These are phyloP conservation scores for Seira ritae DNA, from an alignment of 2,888 invertebrate species.

Conservation along the genomic window DNA sequence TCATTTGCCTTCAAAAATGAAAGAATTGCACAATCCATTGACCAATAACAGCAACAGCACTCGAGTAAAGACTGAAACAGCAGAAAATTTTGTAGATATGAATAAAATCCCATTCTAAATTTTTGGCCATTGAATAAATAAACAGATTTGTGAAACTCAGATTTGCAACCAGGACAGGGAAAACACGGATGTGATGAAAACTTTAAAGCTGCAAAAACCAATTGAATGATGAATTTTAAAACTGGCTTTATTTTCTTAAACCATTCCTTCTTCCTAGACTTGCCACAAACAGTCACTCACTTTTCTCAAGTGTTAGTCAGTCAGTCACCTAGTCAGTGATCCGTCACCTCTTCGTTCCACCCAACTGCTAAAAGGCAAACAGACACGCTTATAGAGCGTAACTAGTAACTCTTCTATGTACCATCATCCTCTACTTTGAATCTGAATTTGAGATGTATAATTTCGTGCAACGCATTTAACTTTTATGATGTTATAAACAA, in stretches of 20 bases:
- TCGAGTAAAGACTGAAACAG: too few species aligned
- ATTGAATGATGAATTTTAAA: background rate
- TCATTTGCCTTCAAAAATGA: too few species aligned
- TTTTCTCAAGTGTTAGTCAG: constrained; percentile 40
- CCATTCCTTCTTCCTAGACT: background rate
- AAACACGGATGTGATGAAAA: background rate
- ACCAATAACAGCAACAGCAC: too few species aligned
- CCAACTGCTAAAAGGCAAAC: constrained; percentile 49
- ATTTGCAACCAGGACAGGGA: background rate
- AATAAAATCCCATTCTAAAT: background rate
- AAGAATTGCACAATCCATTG: too few species aligned
- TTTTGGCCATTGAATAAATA: constrained; percentile 13
- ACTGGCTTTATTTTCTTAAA: background rate
- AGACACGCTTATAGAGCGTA: constrained; percentile 54
- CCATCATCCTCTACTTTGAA: background rate
- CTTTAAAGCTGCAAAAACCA: background rate
- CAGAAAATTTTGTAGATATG: too few species aligned
- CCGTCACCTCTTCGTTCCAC: constrained; percentile 58
- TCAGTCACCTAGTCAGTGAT: constrained; percentile 63
- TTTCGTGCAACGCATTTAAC: constrained; percentile 2
- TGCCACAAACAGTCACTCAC: constrained; percentile 23
- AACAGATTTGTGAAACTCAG: background rate
- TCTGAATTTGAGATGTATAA: background rate
- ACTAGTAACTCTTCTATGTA: constrained; percentile 27
- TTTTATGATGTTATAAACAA: constrained; percentile 21